Evolutionary conservation across 1,140 invertebrate genomes (phyloP).

Genomic region (Triops cancriformis): DNA sequence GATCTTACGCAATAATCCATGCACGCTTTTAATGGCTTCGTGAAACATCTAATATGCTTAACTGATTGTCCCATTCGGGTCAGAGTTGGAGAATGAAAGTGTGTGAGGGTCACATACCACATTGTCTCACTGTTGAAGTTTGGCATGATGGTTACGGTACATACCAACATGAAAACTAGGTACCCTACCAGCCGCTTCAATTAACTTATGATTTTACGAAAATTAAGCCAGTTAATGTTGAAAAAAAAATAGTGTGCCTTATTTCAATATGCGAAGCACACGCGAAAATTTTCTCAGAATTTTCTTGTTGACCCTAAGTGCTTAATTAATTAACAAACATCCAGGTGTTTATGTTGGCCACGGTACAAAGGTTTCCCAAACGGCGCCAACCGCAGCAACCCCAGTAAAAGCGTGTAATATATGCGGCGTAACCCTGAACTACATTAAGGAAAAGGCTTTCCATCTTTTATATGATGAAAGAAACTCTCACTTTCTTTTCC

Average conservation of each 20-base stretch:
- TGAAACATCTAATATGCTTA: neutral
- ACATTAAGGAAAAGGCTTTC: constrained; percentile 1
- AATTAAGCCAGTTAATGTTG: neutral
- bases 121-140: neutral
- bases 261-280: neutral
- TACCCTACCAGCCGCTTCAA: neutral
- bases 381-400: constrained; percentile 7
- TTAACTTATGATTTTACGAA: neutral
- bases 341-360: neutral
- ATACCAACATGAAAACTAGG: neutral
- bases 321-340: neutral
- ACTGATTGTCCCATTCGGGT: constrained; percentile 5
- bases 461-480: constrained; percentile 5
- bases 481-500: constrained; percentile 8
- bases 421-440: constrained; percentile 8
- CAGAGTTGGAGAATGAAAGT: constrained; percentile 2
- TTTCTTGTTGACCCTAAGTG: neutral
- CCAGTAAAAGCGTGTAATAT: neutral
- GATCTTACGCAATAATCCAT: neutral
- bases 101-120: constrained; percentile 8
- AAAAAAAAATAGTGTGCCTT: neutral
- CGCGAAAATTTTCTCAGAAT: neutral
- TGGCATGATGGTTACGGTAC: neutral
- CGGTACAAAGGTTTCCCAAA: neutral
- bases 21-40: neutral